Evolutionary conservation across 2,888 invertebrate species (phyloP).

Genomic region (Watsonalla cultraria): DNA sequence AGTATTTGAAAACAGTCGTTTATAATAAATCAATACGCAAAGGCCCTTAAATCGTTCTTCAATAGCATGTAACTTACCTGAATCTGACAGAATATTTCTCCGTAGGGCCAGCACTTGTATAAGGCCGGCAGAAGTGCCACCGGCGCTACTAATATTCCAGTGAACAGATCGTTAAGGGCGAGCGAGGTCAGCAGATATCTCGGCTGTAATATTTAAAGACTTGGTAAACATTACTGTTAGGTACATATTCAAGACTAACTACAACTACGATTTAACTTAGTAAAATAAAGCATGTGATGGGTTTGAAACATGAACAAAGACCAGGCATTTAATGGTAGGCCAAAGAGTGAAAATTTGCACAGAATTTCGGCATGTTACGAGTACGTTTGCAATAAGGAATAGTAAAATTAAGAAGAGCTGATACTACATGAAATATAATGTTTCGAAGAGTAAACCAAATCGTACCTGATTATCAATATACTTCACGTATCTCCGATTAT

Average conservation of each 20-base stretch:
- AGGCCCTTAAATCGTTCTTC: background rate
- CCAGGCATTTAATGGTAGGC: too few relatives aligned
- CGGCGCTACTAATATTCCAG: conserved; percentile 91
- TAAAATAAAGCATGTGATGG: too few relatives aligned
- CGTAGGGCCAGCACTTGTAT: conserved; percentile 94
- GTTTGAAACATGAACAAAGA: too few relatives aligned
- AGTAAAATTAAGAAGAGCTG: background rate
- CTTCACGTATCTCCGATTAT: conserved; percentile 89
- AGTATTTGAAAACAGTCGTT: background rate
- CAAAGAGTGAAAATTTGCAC: too few relatives aligned
- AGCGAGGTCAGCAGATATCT: conserved; percentile 91
- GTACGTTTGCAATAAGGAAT: too few relatives aligned
- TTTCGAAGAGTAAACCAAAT: background rate
- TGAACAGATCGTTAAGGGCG: conserved; percentile 92
- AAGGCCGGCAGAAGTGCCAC: conserved; percentile 91
- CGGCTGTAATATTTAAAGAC: conserved; percentile 78
- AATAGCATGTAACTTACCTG: conserved; percentile 80
- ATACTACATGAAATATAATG: background rate
- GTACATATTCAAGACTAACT: too few relatives aligned
- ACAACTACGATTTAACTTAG: too few relatives aligned
- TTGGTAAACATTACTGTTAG: background rate
- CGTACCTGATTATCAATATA: conserved; percentile 92
- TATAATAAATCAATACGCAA: background rate
- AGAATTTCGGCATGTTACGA: too few relatives aligned
- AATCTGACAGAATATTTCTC: conserved; percentile 93